These are phyloP conservation scores for Pyrocephalus nanus DNA, from an alignment of 2,797 vertebrate species.

Conservation along the genomic window DNA sequence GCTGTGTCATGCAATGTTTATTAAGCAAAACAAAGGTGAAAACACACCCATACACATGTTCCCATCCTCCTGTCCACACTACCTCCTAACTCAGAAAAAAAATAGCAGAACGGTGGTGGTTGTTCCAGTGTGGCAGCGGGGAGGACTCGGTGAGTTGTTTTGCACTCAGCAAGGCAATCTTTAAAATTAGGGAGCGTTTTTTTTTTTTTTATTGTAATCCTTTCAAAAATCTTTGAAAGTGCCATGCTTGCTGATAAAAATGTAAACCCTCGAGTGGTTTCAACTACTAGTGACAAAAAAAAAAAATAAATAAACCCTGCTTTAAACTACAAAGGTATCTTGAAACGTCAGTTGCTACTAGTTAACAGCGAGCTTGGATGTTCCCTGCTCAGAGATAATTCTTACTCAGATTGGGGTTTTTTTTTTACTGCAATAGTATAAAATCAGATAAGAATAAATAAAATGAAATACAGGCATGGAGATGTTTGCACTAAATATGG, in stretches of 20 bases:
- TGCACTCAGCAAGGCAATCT: not conserved
- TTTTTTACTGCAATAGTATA: conserved; percentile 67
- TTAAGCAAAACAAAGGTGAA: not conserved
- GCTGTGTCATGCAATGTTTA: not conserved
- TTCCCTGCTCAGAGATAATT: conserved; percentile 72
- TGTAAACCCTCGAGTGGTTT: conserved; percentile 67
- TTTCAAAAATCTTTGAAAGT: conserved; percentile 70
- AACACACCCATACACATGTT: not conserved
- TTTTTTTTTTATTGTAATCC: conserved; percentile 55
- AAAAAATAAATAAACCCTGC: not conserved
- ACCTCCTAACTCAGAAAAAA: not conserved
- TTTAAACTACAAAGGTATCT: conserved; percentile 72
- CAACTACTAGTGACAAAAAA: conserved; percentile 59
- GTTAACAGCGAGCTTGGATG: conserved; percentile 65
- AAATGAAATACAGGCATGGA: conserved; percentile 68
- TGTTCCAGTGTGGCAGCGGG: conserved; percentile 32
- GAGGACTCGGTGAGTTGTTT: conserved; percentile 2
- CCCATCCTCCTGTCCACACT: not conserved
- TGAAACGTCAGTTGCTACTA: conserved; percentile 65
- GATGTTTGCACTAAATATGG: conserved; percentile 79
- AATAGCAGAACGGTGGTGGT: not conserved
- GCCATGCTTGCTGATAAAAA: conserved; percentile 67
- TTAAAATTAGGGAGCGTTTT: conserved; percentile 57
- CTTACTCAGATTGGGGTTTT: conserved; percentile 42
- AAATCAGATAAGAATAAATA: conserved; percentile 79